These are phyloP conservation scores for Rhagonycha lutea DNA, from an alignment of 2,888 invertebrate species.

Conservation along the genomic window DNA sequence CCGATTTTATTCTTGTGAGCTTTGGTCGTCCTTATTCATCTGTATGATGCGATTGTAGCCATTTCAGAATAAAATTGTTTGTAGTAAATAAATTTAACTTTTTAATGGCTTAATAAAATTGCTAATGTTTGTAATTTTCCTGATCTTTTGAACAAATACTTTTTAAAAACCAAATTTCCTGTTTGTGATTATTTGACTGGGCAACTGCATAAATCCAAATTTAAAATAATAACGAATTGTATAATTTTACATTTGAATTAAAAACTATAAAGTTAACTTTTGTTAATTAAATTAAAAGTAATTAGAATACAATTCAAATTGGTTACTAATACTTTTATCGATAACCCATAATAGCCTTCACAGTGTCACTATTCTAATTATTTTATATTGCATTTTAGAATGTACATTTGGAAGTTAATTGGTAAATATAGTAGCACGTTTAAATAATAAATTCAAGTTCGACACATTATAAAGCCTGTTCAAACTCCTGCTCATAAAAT, in stretches of 20 bases:
- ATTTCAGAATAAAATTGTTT: background rate
- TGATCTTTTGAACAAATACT: background rate
- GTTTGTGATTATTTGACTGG: background rate
- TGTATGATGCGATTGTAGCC: background rate
- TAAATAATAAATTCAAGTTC: background rate
- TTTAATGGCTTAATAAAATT: background rate
- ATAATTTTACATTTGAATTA: background rate
- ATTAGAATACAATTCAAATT: background rate
- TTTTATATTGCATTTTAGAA: background rate
- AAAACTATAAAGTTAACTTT: background rate
- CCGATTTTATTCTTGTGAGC: background rate
- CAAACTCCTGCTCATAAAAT: background rate
- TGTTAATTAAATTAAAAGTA: background rate
- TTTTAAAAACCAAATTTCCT: background rate
- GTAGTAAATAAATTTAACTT: background rate
- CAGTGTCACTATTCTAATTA: background rate
- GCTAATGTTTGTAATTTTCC: background rate
- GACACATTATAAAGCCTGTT: background rate
- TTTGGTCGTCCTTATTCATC: background rate
- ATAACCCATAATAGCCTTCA: background rate
- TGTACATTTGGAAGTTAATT: background rate
- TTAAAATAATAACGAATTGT: background rate
- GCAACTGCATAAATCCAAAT: background rate
- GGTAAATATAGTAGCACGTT: background rate
- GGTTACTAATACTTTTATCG: background rate